Evolutionary conservation across 1,140 invertebrate genomes (phyloP), one percentile per base, ranked within the genome.

Genomic region (Drosophila kikkawai): DNA sequence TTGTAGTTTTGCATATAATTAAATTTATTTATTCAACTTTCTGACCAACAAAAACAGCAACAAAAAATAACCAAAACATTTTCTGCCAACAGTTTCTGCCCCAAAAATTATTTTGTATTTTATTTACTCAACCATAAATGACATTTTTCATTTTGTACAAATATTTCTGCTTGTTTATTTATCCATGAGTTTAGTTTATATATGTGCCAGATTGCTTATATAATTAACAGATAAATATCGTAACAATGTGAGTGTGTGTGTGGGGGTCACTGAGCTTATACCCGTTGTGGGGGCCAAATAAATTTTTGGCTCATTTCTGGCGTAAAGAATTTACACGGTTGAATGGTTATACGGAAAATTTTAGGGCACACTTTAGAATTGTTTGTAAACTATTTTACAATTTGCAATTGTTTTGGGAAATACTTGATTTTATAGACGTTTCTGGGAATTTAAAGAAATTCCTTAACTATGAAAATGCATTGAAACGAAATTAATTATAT

Each of bases 1-100:
- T 41, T 59, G 74, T 76, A 76, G 71, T 67, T 67, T 76, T 76
- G 74, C 73, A 76, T 76, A 76, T 76, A 76, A 76, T 76, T 76
- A 76, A 76, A 67, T 76, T 78, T 61, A 78, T 78, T 78, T 78
- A 78, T 69, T 77, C 75, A 69, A 57, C 75, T 77, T 77, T 69
- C 19, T 77, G 75, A 67, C 70, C 70, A 61, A 56, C 34, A 74
- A 42, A 37, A 75, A 37, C 11, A 19, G 19, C 15, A 39, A 41
- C 22, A 56, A 22, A 41, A 34, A 67, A 22, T 42, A 42, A 37
- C 26, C 26, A 67, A 17, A 57, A 73, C 51, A 75, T 74, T 75
- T 75, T 36, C 12, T 41, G 60, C n/a, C 73, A 66, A 37, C 26
- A 19, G 50, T 59, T 70, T 75, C 13, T 53, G 53, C 32, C 47